A percentile compares a stretch with the other conserved stretches of the same genome.
phyloP scores from a whole-genome alignment of 1,140 invertebrate genomes.

The Ips nitidus region DNA sequence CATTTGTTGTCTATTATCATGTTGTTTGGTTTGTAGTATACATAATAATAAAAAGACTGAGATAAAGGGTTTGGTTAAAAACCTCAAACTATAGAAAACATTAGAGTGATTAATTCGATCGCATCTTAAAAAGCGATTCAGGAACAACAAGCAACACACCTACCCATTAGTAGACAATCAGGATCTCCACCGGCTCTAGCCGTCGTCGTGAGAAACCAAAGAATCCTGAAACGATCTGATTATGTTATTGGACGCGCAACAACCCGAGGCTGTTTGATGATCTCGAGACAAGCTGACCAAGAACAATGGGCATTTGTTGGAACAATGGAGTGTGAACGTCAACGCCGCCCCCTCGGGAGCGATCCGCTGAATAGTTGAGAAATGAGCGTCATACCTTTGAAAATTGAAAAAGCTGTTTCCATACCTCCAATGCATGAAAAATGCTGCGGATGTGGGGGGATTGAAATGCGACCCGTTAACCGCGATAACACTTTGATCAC shows the following conservation, averaged over 20 bases:
- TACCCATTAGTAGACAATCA: too few relatives aligned
- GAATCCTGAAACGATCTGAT: conserved; percentile 16
- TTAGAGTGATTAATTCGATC: too few relatives aligned
- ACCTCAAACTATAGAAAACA: too few relatives aligned
- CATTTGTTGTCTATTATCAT: too few relatives aligned
- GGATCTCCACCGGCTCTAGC: too few relatives aligned
- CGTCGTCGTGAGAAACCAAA: conserved; percentile 14
- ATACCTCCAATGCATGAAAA: conserved; percentile 5
- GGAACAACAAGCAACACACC: neutral
- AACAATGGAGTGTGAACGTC: conserved; percentile 33
- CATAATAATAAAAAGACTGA: too few relatives aligned
- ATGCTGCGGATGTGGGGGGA: conserved; percentile 4
- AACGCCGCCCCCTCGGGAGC: conserved; percentile 23
- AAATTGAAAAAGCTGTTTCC: conserved; percentile 1
- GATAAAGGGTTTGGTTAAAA: too few relatives aligned
- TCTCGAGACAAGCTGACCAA: conserved; percentile 14
- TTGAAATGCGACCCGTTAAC: conserved; percentile 33
- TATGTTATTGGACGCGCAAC: conserved; percentile 22
- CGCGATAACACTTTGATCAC: conserved; percentile 38
- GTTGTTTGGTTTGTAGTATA: too few relatives aligned
- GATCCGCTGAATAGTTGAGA: conserved; percentile 4
- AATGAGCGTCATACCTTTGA: conserved; percentile 4
- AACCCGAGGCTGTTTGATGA: conserved; percentile 16
- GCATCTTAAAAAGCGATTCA: too few relatives aligned
- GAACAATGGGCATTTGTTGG: conserved; percentile 32